Percentiles rank a stretch among this genome's conserved stretches.
phyloP scores from a whole-genome alignment of 2,888 invertebrate species.

The Rhyacophila evoluta region DNA sequence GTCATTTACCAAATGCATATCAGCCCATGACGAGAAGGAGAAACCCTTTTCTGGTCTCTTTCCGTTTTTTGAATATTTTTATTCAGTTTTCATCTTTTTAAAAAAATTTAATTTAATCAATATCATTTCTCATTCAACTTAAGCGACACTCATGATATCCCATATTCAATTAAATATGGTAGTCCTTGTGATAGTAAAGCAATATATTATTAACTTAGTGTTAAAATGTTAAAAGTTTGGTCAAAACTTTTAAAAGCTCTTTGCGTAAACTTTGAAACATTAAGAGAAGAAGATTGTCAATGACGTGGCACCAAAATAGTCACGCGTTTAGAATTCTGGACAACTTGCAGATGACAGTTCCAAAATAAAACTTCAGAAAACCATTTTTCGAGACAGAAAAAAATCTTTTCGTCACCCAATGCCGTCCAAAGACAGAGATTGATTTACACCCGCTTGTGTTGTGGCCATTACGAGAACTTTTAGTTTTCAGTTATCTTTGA shows the following conservation, averaged over 20 bases:
- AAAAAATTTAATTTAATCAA: too few species aligned
- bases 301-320: neutral
- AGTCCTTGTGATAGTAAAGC: too few species aligned
- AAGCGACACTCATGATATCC: too few species aligned
- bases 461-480: constrained; percentile 11
- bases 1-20: too few species aligned
- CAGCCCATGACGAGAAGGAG: too few species aligned
- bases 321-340: constrained; percentile 13
- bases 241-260: neutral
- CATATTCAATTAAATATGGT: too few species aligned
- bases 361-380: constrained; percentile 14
- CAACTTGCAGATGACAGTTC: constrained; percentile 22
- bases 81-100: too few species aligned
- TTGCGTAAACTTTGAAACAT: neutral
- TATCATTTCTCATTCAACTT: too few species aligned
- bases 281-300: neutral
- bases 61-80: too few species aligned
- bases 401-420: constrained; percentile 15
- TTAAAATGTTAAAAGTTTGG: too few species aligned
- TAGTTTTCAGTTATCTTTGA: constrained; percentile 15
- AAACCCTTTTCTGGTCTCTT: too few species aligned
- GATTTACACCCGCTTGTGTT: constrained; percentile 14
- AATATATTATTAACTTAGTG: too few species aligned
- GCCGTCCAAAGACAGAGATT: constrained; percentile 17
- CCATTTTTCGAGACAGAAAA: constrained; percentile 7